Conservation (phyloP, 2,888 invertebrate genomes). For the Drosophila conformis region DNA sequence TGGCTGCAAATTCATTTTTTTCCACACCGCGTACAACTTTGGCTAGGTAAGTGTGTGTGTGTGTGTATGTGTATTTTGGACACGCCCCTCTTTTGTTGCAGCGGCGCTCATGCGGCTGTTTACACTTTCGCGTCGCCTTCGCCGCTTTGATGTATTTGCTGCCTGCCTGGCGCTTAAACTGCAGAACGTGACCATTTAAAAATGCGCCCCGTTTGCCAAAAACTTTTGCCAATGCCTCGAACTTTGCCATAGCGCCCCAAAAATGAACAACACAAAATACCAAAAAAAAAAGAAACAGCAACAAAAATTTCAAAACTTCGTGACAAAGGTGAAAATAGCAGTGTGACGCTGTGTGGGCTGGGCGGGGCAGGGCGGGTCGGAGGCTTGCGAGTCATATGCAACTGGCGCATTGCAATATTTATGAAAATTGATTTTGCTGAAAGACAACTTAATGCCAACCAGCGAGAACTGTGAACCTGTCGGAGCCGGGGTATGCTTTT, state of each 20-base stretch:
- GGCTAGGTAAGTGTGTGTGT: conserved; percentile 14
- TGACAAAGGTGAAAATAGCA: conserved; percentile 73
- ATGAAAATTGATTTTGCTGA: conserved; percentile 75
- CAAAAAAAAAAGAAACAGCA: neutral
- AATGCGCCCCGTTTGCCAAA: conserved; percentile 78
- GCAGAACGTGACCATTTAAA: conserved; percentile 83
- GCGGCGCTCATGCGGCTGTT: conserved; percentile 67
- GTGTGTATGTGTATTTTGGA: conserved; percentile 28
- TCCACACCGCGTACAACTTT: conserved; percentile 68
- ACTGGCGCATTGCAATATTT: conserved; percentile 72
- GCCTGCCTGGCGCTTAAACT: conserved; percentile 77
- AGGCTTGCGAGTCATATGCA: conserved; percentile 69
- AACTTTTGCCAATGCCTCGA: conserved; percentile 74
- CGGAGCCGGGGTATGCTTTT: conserved; percentile 29
- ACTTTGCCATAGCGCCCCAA: conserved; percentile 51
- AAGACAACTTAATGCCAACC: conserved; percentile 71
- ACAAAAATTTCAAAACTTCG: conserved; percentile 48
- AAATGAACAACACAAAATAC: conserved; percentile 11
- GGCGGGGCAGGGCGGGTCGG: neutral
- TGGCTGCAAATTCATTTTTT: conserved; percentile 63
- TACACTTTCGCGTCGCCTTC: conserved; percentile 72
- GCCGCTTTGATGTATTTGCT: conserved; percentile 70
- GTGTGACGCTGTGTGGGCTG: neutral
- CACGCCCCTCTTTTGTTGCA: conserved; percentile 48
- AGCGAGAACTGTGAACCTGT: conserved; percentile 22